phyloP scores from a whole-genome alignment of 1,140 invertebrate genomes.

The Hetaerina americana region DNA sequence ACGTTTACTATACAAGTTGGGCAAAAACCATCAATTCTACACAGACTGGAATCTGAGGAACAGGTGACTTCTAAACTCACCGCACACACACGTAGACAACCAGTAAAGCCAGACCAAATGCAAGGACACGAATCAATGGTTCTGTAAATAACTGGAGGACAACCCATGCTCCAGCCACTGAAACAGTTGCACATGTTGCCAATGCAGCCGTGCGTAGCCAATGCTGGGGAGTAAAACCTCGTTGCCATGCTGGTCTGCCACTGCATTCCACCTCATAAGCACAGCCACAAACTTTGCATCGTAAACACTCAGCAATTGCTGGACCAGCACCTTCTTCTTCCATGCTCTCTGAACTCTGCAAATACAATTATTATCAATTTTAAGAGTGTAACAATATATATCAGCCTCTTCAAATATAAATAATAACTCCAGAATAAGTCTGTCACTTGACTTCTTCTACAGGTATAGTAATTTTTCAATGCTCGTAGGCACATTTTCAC shows the following conservation, averaged over 20 bases:
- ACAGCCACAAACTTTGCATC: constrained; percentile 68
- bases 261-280: constrained; percentile 43
- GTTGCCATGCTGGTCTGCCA: constrained; percentile 56
- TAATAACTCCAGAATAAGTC: too few relatives aligned
- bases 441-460: too few relatives aligned
- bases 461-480: too few relatives aligned
- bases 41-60: too few relatives aligned
- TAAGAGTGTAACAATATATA: too few relatives aligned
- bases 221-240: constrained; percentile 63
- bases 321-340: constrained; percentile 37
- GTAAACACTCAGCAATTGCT: too few relatives aligned
- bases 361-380: too few relatives aligned
- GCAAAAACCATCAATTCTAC: too few relatives aligned
- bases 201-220: constrained; percentile 60
- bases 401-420: too few relatives aligned
- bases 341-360: constrained; percentile 46
- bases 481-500: too few relatives aligned
- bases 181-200: constrained; percentile 53
- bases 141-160: constrained; percentile 65
- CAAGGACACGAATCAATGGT: constrained; percentile 60
- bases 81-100: constrained; percentile 73
- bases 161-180: constrained; percentile 65
- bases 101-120: constrained; percentile 63
- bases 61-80: constrained; percentile 28
- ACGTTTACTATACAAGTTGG: too few relatives aligned